phyloP scores from a whole-genome alignment of 2,113 vertebrate genomes.

The Orientallactaga bullata region DNA sequence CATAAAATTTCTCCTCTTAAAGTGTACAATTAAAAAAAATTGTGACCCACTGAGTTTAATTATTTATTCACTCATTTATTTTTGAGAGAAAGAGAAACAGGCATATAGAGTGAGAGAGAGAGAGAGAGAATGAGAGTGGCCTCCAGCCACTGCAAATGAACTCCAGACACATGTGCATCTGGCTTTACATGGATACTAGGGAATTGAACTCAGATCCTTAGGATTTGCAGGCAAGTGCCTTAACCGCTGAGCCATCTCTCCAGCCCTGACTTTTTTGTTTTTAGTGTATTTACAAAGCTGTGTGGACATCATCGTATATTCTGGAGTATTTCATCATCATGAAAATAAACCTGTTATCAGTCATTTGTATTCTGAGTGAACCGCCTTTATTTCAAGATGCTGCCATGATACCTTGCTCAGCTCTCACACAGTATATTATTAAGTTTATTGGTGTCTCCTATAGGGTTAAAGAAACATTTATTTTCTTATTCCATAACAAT shows the following conservation, averaged over 20 bases:
- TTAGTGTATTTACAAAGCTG: not conserved
- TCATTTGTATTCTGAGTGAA: constrained; percentile 34
- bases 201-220: too few relatives aligned
- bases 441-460: not conserved
- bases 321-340: not conserved
- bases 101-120: too few relatives aligned
- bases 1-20: not conserved
- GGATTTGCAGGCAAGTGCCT: too few relatives aligned
- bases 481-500: not conserved
- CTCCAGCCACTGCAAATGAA: too few relatives aligned
- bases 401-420: not conserved
- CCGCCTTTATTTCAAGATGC: constrained; percentile 34
- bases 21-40: too few relatives aligned
- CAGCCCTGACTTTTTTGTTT: not conserved
- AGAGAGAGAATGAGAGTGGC: too few relatives aligned
- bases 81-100: too few relatives aligned
- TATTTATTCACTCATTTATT: too few relatives aligned
- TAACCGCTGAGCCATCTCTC: too few relatives aligned
- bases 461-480: not conserved
- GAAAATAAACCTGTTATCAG: not conserved
- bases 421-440: not conserved
- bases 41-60: too few relatives aligned
- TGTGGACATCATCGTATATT: not conserved
- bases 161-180: too few relatives aligned
- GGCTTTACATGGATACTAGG: too few relatives aligned